phyloP scores from a whole-genome alignment of 2,113 vertebrate genomes.

The Syngnathoides biaculeatus region DNA sequence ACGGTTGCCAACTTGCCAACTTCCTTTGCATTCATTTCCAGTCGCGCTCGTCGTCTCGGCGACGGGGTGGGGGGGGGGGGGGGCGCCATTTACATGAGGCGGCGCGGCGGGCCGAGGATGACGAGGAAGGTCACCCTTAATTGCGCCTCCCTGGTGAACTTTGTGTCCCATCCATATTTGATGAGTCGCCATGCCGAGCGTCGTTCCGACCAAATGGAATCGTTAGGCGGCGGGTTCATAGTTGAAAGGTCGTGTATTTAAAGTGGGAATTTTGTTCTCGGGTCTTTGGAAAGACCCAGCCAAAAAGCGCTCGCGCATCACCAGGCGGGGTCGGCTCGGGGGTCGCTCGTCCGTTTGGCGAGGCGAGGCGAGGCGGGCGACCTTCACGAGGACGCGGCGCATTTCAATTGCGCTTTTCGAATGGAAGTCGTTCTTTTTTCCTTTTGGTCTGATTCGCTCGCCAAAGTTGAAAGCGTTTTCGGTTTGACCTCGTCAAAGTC shows the following conservation, averaged over 20 bases:
- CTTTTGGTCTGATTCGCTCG: background rate
- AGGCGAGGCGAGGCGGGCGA: conserved; percentile 18
- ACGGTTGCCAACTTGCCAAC: too few relatives aligned
- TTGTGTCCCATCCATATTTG: conserved; percentile 39
- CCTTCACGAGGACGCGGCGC: conserved; percentile 12
- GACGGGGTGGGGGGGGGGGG: too few relatives aligned
- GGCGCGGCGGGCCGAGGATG: conserved; percentile 70
- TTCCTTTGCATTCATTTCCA: too few relatives aligned
- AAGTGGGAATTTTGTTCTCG: background rate
- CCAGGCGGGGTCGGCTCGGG: conserved; percentile 18
- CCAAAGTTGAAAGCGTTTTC: background rate
- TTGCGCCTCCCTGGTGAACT: conserved; percentile 58
- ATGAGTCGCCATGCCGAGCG: conserved; percentile 40
- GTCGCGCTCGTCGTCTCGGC: background rate
- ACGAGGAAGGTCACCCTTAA: conserved; percentile 87
- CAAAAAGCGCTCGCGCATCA: conserved; percentile 35
- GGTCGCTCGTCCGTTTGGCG: conserved; percentile 9
- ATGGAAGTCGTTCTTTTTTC: background rate
- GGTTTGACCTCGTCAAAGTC: background rate
- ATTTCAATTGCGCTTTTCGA: background rate
- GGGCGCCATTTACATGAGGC: conserved; percentile 84
- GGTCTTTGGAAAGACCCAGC: background rate
- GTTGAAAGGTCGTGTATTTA: background rate
- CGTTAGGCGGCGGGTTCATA: too few relatives aligned
- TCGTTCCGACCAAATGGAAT: conserved; percentile 38